phyloP scores from a whole-genome alignment of 2,113 vertebrate genomes.

The Holacanthus passer region DNA sequence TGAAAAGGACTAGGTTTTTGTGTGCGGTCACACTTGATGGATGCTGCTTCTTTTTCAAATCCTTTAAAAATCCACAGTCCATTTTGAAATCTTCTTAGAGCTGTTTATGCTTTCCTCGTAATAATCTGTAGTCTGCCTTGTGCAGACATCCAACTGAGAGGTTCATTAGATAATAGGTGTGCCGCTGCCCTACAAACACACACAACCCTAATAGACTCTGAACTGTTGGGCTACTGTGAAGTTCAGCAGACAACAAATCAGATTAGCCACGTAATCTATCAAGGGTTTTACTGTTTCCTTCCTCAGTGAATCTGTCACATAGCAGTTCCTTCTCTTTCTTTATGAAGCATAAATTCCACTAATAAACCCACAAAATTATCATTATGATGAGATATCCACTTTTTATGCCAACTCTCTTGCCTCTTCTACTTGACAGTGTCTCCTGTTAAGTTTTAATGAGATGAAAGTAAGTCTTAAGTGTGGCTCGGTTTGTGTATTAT shows the following conservation, averaged over 20 bases:
- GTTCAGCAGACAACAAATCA: slow-evolving; percentile 71
- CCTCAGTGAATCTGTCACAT: slow-evolving; percentile 48
- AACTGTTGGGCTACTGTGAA: slow-evolving; percentile 58
- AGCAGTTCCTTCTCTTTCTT: slow-evolving; percentile 56
- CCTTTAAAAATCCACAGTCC: neutral
- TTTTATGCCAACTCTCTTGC: neutral
- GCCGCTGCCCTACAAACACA: slow-evolving; percentile 48
- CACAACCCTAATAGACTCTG: slow-evolving; percentile 40
- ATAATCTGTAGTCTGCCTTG: slow-evolving; percentile 28
- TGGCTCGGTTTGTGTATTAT: slow-evolving; percentile 31
- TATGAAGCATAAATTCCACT: slow-evolving; percentile 6
- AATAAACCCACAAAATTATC: slow-evolving; percentile 8
- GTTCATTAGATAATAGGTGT: slow-evolving; percentile 59
- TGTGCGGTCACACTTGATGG: too few species aligned
- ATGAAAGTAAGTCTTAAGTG: slow-evolving; percentile 35
- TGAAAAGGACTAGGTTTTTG: neutral
- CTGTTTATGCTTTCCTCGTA: slow-evolving; percentile 24
- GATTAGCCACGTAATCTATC: slow-evolving; percentile 71
- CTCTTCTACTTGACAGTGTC: neutral
- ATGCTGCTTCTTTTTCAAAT: neutral
- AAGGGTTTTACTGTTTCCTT: slow-evolving; percentile 58
- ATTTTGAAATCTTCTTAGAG: slow-evolving; percentile 26
- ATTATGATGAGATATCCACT: slow-evolving; percentile 5
- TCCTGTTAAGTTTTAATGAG: slow-evolving; percentile 20
- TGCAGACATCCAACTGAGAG: slow-evolving; percentile 40